Evolutionary conservation across 37 sponge, comb jelly and placozoan genomes (phyloP), one percentile per base, ranked within the genome.

Genomic region (Halisarca cf. caerulea): DNA sequence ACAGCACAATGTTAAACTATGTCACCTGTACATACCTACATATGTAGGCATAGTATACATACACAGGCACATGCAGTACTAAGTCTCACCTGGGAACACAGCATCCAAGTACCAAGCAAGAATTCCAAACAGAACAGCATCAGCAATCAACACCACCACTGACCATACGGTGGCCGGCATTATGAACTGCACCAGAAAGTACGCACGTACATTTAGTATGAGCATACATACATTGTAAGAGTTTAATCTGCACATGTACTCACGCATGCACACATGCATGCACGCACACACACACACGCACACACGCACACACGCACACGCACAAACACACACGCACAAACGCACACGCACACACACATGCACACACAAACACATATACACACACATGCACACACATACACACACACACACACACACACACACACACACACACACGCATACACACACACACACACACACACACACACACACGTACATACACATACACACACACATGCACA

Each of bases 51-150:
- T 5, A 34, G 36, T 72, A 30, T 72, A 4, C 23, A 37, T 47
- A 47, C 51, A 47, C 51, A 47, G 51, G 51, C 51, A 6, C 11
- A 47, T 11, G 11, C 11, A 47, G 51, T 14, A 6, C 6, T 47
- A 11, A 47, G 51, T 11, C 51, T 57, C 20, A 86, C 95, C 93
- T 40, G 81, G 64, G 36, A 83, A 54, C 4, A 98, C 85, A 80
- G 87, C 91, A 66, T 99, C 97, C 51, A 99, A 70, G 68, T 96
- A 99, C 95, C 97, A 96, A 20, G 93, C 87, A 61, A 99, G 80
- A 28, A 99, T 53, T 1, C 88, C 90, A 72, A 94, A 99, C 23
- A 99, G 62, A 15, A 96, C 21, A 72, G 88, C 89, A 80, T 96
- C 90, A 21, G 59, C 80, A 35, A 93, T 15, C 64, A 99, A 57